Percentiles rank a stretch among this genome's conserved stretches.
These are phyloP conservation scores for Pyrrhosoma nymphula DNA, from an alignment of 2,888 invertebrate genomes.

Conservation along the genomic window DNA sequence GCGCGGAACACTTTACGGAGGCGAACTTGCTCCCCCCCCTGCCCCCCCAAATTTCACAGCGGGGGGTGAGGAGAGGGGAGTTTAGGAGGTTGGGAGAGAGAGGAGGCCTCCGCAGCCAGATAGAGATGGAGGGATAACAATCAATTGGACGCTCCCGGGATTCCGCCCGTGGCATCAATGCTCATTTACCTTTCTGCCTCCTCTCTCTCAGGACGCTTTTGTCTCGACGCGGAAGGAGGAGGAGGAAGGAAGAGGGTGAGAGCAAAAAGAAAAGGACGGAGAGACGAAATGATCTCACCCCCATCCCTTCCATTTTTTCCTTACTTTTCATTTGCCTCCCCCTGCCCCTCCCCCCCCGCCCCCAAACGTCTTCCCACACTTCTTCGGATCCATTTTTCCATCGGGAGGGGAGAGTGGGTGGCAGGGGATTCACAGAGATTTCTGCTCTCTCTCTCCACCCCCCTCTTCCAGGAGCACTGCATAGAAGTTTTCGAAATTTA, in stretches of 20 bases:
- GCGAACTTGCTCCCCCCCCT: not conserved
- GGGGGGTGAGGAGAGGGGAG: not conserved
- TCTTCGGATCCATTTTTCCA: not conserved
- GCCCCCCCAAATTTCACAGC: not conserved
- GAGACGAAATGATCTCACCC: slow-evolving; percentile 29
- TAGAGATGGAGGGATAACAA: slow-evolving; percentile 43
- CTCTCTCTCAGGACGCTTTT: not conserved
- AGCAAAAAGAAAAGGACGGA: too few relatives aligned
- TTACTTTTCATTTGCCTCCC: not conserved
- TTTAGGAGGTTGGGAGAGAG: too few relatives aligned
- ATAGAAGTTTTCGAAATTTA: slow-evolving; percentile 62
- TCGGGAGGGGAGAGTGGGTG: not conserved
- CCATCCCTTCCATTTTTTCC: not conserved
- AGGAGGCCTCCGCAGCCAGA: not conserved
- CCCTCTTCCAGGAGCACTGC: not conserved
- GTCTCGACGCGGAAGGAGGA: not conserved
- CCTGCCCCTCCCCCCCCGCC: not conserved
- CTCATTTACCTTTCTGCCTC: not conserved
- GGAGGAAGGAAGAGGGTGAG: not conserved
- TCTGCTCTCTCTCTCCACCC: not conserved
- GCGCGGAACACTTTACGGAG: not conserved
- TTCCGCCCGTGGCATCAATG: not conserved
- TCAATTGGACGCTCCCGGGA: slow-evolving; percentile 54
- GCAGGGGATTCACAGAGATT: not conserved
- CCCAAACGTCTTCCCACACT: not conserved